Evolutionary conservation across 2,113 vertebrate genomes (phyloP).

Genomic region (Sitta europaea): DNA sequence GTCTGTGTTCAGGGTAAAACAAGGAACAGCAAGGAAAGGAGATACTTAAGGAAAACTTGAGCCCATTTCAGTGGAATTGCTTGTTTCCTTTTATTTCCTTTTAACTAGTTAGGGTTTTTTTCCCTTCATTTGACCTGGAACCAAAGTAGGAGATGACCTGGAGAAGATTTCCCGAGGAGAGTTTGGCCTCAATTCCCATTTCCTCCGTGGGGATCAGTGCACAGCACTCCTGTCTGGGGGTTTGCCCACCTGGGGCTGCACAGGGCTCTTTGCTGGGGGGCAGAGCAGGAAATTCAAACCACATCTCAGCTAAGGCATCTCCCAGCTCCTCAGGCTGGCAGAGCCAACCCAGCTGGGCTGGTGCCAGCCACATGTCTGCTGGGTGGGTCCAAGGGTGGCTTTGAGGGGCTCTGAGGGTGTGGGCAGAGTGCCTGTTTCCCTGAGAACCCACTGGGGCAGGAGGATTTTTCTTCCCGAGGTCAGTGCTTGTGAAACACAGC

Average conservation of each 20-base stretch:
- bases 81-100: not conserved
- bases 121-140: not conserved
- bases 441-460: not conserved
- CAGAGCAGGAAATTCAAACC: not conserved
- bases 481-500: not conserved
- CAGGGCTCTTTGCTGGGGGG: not conserved
- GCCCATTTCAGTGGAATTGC: not conserved
- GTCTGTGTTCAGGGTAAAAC: not conserved
- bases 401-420: not conserved
- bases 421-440: not conserved
- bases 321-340: not conserved
- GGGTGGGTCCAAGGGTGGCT: not conserved
- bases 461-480: not conserved
- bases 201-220: not conserved
- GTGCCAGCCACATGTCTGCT: not conserved
- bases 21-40: not conserved
- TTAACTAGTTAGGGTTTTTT: not conserved
- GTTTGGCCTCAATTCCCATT: not conserved
- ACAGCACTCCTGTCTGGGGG: not conserved
- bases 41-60: not conserved
- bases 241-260: rapidly evolving
- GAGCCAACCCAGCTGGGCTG: not conserved
- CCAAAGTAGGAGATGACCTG: not conserved
- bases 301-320: not conserved
- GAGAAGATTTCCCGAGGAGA: not conserved